These are phyloP conservation scores for Microtus oregoni DNA, from an alignment of 2,113 vertebrate genomes.

Conservation along the genomic window DNA sequence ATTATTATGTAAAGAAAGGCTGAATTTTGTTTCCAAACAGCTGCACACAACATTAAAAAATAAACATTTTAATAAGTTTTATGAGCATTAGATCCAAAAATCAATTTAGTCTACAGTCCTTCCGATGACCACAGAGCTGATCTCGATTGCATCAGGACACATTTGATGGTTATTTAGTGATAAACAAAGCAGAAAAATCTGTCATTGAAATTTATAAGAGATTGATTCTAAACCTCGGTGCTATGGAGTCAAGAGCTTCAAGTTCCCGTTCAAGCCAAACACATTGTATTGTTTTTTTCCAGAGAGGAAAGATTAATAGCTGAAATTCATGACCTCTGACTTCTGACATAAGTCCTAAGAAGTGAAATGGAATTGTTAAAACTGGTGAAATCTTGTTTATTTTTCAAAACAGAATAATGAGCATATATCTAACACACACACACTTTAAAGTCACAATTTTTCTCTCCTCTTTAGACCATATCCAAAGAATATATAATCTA, in stretches of 20 bases:
- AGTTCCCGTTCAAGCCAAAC: conserved; percentile 80
- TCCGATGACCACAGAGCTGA: conserved; percentile 75
- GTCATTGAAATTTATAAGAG: conserved; percentile 83
- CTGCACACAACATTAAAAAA: conserved; percentile 68
- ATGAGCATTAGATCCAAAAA: conserved; percentile 77
- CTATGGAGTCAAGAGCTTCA: conserved; percentile 79
- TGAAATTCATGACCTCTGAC: conserved; percentile 84
- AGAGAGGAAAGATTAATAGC: conserved; percentile 83
- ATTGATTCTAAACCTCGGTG: conserved; percentile 77
- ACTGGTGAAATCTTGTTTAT: conserved; percentile 76
- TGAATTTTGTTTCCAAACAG: conserved; percentile 80
- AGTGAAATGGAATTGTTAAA: conserved; percentile 78
- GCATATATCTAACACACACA: conserved; percentile 50
- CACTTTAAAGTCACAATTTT: conserved; percentile 70
- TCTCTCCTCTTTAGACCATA: conserved; percentile 48
- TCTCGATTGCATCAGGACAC: conserved; percentile 69
- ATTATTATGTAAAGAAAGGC: conserved; percentile 81
- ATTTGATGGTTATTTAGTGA: conserved; percentile 83
- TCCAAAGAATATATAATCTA: conserved; percentile 8
- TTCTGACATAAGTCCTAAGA: conserved; percentile 78
- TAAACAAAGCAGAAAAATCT: conserved; percentile 88
- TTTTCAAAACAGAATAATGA: conserved; percentile 78
- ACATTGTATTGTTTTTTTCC: conserved; percentile 83
- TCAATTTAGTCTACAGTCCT: conserved; percentile 68
- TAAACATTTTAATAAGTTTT: conserved; percentile 84